Evolutionary conservation across 2,113 vertebrate species (phyloP).

Genomic region (Echinops telfairi): DNA sequence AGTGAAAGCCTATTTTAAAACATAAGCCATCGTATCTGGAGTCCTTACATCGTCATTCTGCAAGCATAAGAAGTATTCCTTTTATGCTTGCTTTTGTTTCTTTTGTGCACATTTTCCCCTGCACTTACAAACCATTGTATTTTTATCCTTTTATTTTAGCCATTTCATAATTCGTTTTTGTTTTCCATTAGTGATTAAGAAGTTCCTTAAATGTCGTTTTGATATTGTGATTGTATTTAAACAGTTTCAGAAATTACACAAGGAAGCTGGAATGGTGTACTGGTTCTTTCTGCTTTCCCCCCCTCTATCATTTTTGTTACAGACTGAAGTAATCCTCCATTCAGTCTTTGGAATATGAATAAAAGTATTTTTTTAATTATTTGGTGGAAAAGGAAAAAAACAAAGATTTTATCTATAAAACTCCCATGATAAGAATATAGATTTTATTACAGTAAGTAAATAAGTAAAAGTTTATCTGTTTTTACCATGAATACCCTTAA

Average conservation of each 20-base stretch:
- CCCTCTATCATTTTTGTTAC: background rate
- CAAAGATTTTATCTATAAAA: background rate
- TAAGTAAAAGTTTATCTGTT: background rate
- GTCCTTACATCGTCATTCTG: fast-evolving
- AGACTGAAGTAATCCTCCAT: background rate
- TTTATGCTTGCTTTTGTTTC: background rate
- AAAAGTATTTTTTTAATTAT: background rate
- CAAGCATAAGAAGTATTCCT: background rate
- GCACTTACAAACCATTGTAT: background rate
- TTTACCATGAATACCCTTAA: background rate
- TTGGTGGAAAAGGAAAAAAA: background rate
- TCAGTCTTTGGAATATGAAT: background rate
- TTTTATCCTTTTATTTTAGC: background rate
- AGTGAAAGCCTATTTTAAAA: background rate
- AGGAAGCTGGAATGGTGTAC: background rate
- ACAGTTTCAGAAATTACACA: background rate
- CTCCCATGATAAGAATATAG: background rate
- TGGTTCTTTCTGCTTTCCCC: background rate
- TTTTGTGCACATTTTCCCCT: background rate
- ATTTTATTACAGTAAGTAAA: background rate
- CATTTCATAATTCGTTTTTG: background rate
- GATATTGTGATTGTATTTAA: background rate
- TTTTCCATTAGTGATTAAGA: background rate
- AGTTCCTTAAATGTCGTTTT: background rate
- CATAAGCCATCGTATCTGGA: background rate